Evolutionary conservation across 2,888 invertebrate species (phyloP), one percentile per base, ranked within the genome.

Genomic region (Cenopis cana): DNA sequence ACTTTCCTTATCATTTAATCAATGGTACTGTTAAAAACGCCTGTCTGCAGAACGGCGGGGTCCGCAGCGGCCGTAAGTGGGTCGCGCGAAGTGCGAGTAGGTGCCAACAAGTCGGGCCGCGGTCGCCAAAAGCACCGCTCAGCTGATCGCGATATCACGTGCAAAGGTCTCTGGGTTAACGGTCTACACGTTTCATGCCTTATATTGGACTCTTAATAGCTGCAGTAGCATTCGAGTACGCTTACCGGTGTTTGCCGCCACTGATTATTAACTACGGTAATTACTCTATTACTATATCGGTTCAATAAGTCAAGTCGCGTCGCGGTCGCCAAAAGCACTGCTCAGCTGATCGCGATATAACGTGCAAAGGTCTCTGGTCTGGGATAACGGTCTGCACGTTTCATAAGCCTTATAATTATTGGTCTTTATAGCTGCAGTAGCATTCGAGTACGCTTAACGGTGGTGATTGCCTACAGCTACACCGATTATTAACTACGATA

Each of bases 121-220:
- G 75, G 77, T 76, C 80, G 84, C 85, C 85, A 83, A 85, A 76
- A 78, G 77, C 78, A 77, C 74, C 76, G 70, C 67, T 59, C 88
- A 87, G 88, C 88, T 89, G 89, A 88, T 88, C 88, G 85, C 83
- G 86, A 86, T 87, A 86, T 79, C 81, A 79, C 81, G 82, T 81
- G 79, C 84, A 91, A 90, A 91, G 91, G 91, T 91, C 89, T 91
- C 81, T 88, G 78, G 90, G 91, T 89, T 89, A 90, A 88, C 87
- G 79, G 84, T 78, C 81, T 76, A 75, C 78, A 74, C 80, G 80
- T 82, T 84, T 80, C 84, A 81, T 81, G 79, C 76, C 76, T 79
- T 79, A 77, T 61, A 61, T 38, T 62, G 36, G 36, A 20, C 20
- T 52, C 38, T 66, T 46, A 55, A 66, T 65, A 18, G 17, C 38